A percentile compares a stretch with the other conserved stretches of the same genome.
Conservation (phyloP, 92 coral and sea anemone genomes). For the Scolanthus callimorphus region DNA sequence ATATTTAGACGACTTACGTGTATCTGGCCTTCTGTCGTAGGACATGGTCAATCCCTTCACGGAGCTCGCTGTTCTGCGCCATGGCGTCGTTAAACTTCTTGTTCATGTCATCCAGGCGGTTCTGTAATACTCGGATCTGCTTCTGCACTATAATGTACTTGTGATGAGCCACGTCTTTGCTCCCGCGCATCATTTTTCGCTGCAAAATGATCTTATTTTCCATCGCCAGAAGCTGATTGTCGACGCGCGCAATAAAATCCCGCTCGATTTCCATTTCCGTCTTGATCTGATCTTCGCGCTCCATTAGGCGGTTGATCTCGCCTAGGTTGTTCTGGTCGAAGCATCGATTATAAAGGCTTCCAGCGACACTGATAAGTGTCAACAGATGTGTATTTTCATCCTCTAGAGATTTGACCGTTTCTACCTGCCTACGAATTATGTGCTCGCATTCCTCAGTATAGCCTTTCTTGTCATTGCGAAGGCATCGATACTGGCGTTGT, state of each 20-base stretch:
- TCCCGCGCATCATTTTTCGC: conserved; percentile 55
- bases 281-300: conserved; percentile 48
- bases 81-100: conserved; percentile 75
- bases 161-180: conserved; percentile 35
- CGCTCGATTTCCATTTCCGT: conserved; percentile 19
- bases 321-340: conserved; percentile 64
- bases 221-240: conserved; percentile 41
- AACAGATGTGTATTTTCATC: conserved; percentile 62
- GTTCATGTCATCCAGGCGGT: conserved; percentile 80
- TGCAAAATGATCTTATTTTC: conserved; percentile 44
- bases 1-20: conserved; percentile 12
- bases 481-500: conserved; percentile 76
- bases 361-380: conserved; percentile 64
- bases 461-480: conserved; percentile 75
- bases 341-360: conserved; percentile 52
- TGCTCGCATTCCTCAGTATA: conserved; percentile 88
- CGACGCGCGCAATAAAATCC: conserved; percentile 12
- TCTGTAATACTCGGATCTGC: conserved; percentile 80
- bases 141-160: conserved; percentile 61
- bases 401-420: conserved; percentile 63
- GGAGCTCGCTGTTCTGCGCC: conserved; percentile 60
- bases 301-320: conserved; percentile 55
- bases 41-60: conserved; percentile 69
- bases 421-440: conserved; percentile 71
- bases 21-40: conserved; percentile 76